A percentile compares a stretch with the other conserved stretches of the same genome.
Conservation (phyloP, 2,797 vertebrate species). For the Acomys russatus region DNA sequence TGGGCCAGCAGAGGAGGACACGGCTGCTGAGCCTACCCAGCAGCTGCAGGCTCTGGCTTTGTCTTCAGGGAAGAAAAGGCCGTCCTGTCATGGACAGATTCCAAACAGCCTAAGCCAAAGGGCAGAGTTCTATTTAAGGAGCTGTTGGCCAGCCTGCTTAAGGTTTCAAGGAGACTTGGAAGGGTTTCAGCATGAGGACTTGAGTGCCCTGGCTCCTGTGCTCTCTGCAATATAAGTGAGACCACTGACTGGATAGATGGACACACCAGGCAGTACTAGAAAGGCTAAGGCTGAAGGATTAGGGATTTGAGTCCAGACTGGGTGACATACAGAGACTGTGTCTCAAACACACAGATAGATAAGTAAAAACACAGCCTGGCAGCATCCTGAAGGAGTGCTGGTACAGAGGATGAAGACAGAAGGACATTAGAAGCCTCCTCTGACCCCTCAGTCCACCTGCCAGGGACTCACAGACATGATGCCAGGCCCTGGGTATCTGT, state of each 20-base stretch:
- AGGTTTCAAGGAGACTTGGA: rapidly evolving
- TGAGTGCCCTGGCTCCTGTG: no score
- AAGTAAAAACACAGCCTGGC: no score
- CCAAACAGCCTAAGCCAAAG: not conserved
- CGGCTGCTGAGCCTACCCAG: not conserved
- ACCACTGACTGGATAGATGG: no score
- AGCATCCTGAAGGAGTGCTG: not conserved
- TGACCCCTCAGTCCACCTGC: not conserved
- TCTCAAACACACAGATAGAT: not conserved
- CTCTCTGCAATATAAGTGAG: not conserved
- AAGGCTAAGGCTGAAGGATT: not conserved
- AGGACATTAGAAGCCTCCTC: not conserved
- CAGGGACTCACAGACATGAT: not conserved
- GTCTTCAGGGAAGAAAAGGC: not conserved
- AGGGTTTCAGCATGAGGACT: rapidly evolving
- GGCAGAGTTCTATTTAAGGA: not conserved
- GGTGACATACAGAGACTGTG: not conserved
- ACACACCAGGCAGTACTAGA: not conserved
- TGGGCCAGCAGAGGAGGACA: not conserved
- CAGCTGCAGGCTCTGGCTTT: conserved; percentile 5
- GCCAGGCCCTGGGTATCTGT: no score
- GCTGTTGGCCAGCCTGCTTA: not conserved
- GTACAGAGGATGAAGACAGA: not conserved
- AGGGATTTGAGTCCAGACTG: not conserved
- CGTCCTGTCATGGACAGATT: not conserved